A percentile compares a stretch with the other conserved stretches of the same genome.
Conservation (phyloP, 2,888 invertebrate genomes). For the Latrodectus hesperus region DNA sequence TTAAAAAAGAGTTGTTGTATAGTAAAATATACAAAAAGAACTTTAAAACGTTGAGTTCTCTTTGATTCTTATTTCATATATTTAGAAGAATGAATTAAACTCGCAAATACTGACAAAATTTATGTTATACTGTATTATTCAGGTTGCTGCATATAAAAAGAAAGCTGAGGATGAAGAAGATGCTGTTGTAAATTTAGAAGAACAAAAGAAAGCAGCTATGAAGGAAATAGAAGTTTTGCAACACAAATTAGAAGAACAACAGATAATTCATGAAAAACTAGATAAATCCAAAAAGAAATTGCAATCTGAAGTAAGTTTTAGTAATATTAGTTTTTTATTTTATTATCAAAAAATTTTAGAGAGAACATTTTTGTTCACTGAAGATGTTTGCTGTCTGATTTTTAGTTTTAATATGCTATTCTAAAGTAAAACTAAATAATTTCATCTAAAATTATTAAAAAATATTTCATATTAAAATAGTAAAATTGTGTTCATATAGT, state of each 20-base stretch:
- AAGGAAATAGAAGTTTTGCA: constrained; percentile 91
- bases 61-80: too few species aligned
- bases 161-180: constrained; percentile 94
- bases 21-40: too few species aligned
- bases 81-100: too few species aligned
- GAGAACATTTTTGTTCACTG: too few species aligned
- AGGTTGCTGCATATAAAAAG: constrained; percentile 82
- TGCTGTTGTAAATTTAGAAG: constrained; percentile 86
- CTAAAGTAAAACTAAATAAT: neutral
- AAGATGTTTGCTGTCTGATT: neutral
- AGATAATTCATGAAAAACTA: constrained; percentile 91
- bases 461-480: too few species aligned
- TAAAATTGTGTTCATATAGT: too few species aligned
- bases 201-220: constrained; percentile 89
- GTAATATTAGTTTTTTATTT: neutral
- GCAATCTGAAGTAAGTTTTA: constrained; percentile 84
- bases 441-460: too few species aligned
- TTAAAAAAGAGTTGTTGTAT: too few species aligned
- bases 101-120: neutral
- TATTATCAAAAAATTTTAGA: too few species aligned
- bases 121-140: neutral
- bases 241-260: constrained; percentile 91
- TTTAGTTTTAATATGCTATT: constrained; percentile 60
- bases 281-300: constrained; percentile 98
- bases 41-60: too few species aligned